These are phyloP conservation scores for Oscheius sp. DNA, from an alignment of 2,888 invertebrate genomes.

Conservation along the genomic window DNA sequence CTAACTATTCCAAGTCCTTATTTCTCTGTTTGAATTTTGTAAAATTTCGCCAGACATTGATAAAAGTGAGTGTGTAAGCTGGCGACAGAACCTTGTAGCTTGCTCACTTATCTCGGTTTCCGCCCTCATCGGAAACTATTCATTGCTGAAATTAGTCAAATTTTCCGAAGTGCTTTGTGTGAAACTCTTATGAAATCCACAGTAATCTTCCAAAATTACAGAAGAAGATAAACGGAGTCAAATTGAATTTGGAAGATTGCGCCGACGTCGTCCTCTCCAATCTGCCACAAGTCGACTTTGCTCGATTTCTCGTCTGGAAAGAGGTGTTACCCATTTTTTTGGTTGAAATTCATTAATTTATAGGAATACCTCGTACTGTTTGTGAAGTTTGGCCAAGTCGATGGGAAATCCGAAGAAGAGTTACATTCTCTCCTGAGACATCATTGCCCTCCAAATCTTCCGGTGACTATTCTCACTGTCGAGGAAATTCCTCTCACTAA, in stretches of 20 bases:
- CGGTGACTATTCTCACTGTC: slow-evolving; percentile 12
- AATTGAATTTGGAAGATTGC: background rate
- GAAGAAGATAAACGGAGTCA: slow-evolving; percentile 24
- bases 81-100: background rate
- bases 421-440: background rate
- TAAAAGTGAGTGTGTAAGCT: no score
- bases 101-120: background rate
- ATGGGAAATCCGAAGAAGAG: background rate
- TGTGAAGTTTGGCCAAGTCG: background rate
- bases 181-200: background rate
- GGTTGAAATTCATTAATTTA: background rate
- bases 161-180: background rate
- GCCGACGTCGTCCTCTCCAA: background rate
- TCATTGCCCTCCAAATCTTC: background rate
- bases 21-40: no score
- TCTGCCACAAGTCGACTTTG: background rate
- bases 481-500: slow-evolving; percentile 13
- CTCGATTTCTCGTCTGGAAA: slow-evolving; percentile 25
- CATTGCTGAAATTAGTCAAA: background rate
- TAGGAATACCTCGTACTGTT: background rate
- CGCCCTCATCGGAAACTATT: no score
- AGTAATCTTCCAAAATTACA: background rate
- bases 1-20: no score
- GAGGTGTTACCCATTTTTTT: background rate
- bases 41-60: no score